Percentiles rank a stretch among this genome's conserved stretches.
Evolutionary conservation across 2,888 invertebrate species (phyloP).

Genomic region (Petrophora chlorosata): DNA sequence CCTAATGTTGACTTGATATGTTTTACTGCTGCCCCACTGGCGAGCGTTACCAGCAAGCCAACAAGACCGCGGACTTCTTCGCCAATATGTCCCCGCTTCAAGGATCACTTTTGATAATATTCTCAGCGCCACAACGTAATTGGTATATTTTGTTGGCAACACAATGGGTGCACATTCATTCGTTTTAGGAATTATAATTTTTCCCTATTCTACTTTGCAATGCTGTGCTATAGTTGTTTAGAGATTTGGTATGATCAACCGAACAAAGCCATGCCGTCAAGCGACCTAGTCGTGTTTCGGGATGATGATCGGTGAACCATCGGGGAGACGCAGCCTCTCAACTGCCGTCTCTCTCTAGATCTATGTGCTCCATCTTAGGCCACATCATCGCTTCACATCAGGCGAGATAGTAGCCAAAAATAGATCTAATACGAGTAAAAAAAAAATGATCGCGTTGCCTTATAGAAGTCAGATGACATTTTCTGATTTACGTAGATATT

Average conservation of each 20-base stretch:
- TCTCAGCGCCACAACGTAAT: constrained; percentile 76
- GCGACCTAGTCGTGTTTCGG: too few species aligned
- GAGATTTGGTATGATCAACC: not conserved
- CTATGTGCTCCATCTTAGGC: too few species aligned
- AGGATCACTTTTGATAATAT: constrained; percentile 81
- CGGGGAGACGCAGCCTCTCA: too few species aligned
- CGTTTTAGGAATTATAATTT: constrained; percentile 57
- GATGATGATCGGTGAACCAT: too few species aligned
- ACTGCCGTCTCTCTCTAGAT: too few species aligned
- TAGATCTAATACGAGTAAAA: too few species aligned
- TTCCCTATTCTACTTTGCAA: constrained; percentile 17
- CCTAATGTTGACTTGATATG: too few species aligned
- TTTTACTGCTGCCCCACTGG: constrained; percentile 36
- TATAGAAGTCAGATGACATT: not conserved
- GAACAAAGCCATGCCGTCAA: too few species aligned
- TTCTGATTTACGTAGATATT: not conserved
- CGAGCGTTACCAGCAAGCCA: not conserved
- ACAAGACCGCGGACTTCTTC: constrained; percentile 28
- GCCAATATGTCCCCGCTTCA: constrained; percentile 37
- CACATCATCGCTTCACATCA: too few species aligned
- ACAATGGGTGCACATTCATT: constrained; percentile 78
- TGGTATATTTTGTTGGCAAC: constrained; percentile 75
- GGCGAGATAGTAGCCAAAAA: too few species aligned
- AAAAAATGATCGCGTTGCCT: not conserved
- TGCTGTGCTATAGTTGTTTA: constrained; percentile 8